Base-by-base conservation (phyloP, 2,113 vertebrate genomes). In the Platysternon megacephalum region DNA sequence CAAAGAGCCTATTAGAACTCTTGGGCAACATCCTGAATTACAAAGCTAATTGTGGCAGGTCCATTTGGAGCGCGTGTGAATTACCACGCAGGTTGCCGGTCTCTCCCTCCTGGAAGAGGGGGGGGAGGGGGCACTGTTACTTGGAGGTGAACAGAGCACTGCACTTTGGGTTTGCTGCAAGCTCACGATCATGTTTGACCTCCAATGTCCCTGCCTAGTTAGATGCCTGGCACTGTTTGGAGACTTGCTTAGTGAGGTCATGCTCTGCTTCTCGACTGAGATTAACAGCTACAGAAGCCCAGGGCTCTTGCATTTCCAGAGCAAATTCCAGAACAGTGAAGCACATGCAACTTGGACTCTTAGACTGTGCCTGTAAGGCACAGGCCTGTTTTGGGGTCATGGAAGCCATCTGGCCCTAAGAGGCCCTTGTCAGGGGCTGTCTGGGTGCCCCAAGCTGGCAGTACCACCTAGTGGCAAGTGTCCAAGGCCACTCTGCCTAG, bases 11-110 rank as follows among this genome's bases (percentile, higher is more conserved):
- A 0, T 28, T 68, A 35, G 2, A 28, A 58, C 55, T 58, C 42
- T n/a, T 3, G 2, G 13, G 29, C 35, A 55, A 12, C 29, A 5
- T 0, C 0, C 11, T 22, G 49, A 16, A 79, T 93, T 90, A 13
- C 55, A 35, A 55, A n/a, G 44, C 82, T 48, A 1, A 1, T 0
- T 35, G 32, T 88, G 42, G 8, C n/a, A 56, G 53, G 72, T 61
- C 24, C 21, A 3, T 58, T 58, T 58, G 6, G 55, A 91, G 44
- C 87, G 92, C 12, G 5, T 32, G 55, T 58, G 26, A 29, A 28
- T 28, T 58, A 58, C 11, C 26, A 29, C 26, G 26, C 21, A 58
- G 55, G 26, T 24, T 58, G 51, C 51, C 17, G 2, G 16, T 52
- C 16, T 52, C 17, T 52, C 51, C 17, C 17, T 52, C 51, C 51